These are phyloP conservation scores for Drosophila persimilis DNA, from an alignment of 1,140 invertebrate species.

Conservation along the genomic window DNA sequence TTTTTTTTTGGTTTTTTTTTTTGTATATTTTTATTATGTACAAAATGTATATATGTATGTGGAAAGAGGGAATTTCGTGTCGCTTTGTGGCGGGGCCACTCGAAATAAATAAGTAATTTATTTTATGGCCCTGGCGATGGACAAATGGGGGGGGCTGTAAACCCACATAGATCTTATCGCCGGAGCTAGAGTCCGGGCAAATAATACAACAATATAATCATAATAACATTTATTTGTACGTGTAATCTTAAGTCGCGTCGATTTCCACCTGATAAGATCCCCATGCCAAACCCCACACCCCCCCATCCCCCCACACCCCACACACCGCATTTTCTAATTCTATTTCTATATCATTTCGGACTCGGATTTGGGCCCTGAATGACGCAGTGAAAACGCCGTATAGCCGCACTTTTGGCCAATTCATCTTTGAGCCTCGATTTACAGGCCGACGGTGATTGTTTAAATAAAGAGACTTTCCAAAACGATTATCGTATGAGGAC, in stretches of 20 bases:
- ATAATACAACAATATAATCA: slow-evolving; percentile 76
- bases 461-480: slow-evolving; percentile 40
- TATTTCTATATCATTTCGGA: slow-evolving; percentile 37
- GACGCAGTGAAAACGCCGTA: slow-evolving; percentile 17
- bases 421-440: slow-evolving; percentile 62
- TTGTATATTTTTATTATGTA: neutral
- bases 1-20: slow-evolving; percentile 50
- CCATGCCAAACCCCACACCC: neutral
- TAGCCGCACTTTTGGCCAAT: slow-evolving; percentile 52
- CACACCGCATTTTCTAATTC: slow-evolving; percentile 1
- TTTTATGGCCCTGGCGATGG: slow-evolving; percentile 58
- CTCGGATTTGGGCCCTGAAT: neutral
- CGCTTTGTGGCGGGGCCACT: slow-evolving; percentile 37
- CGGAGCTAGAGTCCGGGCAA: slow-evolving; percentile 23
- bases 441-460: slow-evolving; percentile 72
- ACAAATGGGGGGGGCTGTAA: slow-evolving; percentile 34
- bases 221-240: slow-evolving; percentile 52
- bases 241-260: slow-evolving; percentile 73
- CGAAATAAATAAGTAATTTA: slow-evolving; percentile 80
- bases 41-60: neutral
- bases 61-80: neutral
- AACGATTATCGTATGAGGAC: slow-evolving; percentile 56
- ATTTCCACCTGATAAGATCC: slow-evolving; percentile 65
- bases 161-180: slow-evolving; percentile 71
- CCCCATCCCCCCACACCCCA: too few relatives aligned